Percentiles rank a stretch among this genome's conserved stretches.
These are phyloP conservation scores for Climacteris rufus DNA, from an alignment of 2,113 vertebrate genomes.

Conservation along the genomic window DNA sequence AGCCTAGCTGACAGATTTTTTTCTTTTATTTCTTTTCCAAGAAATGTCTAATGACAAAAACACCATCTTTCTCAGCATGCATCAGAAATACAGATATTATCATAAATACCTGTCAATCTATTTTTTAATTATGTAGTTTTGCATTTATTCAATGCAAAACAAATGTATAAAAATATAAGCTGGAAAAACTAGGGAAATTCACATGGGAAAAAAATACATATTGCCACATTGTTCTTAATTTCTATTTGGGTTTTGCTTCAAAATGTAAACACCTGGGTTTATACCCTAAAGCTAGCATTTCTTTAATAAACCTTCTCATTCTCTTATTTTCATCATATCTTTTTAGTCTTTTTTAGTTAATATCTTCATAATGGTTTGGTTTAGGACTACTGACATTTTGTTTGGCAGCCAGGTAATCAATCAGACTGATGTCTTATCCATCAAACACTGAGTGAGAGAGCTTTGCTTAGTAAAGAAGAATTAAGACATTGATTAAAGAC, in stretches of 20 bases:
- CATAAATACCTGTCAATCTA: neutral
- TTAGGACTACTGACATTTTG: neutral
- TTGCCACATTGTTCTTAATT: neutral
- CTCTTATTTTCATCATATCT: neutral
- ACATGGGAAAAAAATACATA: neutral
- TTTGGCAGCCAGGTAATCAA: neutral
- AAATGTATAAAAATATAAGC: neutral
- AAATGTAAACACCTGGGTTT: neutral
- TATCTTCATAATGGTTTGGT: neutral
- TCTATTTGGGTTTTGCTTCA: neutral
- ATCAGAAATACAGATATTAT: neutral
- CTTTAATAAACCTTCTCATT: neutral
- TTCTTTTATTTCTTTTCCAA: neutral
- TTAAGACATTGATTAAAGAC: neutral
- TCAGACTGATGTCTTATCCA: neutral
- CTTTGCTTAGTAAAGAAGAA: neutral
- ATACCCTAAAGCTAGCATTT: neutral
- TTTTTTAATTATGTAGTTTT: neutral
- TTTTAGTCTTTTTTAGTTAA: neutral
- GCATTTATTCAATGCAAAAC: neutral
- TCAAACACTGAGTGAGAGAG: neutral
- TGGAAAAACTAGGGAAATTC: neutral
- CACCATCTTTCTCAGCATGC: neutral
- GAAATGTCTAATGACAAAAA: neutral
- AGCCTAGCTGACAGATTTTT: rapidly evolving